These are phyloP conservation scores for Epirrhoe alternata DNA, from an alignment of 2,888 invertebrate genomes.

Conservation along the genomic window DNA sequence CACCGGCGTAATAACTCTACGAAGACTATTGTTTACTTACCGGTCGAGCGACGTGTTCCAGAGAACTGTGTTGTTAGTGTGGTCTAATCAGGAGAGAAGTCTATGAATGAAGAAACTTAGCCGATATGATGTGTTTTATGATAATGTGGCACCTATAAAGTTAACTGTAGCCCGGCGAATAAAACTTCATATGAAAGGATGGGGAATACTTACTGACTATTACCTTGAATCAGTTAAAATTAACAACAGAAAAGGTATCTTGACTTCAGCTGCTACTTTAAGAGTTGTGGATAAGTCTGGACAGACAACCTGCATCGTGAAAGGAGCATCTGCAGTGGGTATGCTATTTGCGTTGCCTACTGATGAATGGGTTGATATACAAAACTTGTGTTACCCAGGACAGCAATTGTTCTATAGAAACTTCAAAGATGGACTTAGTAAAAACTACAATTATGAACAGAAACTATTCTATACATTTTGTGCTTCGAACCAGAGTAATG, in stretches of 20 bases:
- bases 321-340: slow-evolving; percentile 61
- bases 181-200: slow-evolving; percentile 61
- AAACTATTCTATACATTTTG: slow-evolving; percentile 80
- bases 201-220: slow-evolving; percentile 74
- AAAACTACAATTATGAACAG: slow-evolving; percentile 66
- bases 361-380: slow-evolving; percentile 71
- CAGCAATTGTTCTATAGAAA: slow-evolving; percentile 78
- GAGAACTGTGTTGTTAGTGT: too few relatives aligned
- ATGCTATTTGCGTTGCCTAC: slow-evolving; percentile 67
- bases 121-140: slow-evolving; percentile 50
- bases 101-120: slow-evolving; percentile 52
- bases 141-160: slow-evolving; percentile 61
- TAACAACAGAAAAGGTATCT: slow-evolving; percentile 54
- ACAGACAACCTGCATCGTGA: slow-evolving; percentile 68
- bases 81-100: background rate
- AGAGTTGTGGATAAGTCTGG: slow-evolving; percentile 72
- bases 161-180: slow-evolving; percentile 65
- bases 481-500: slow-evolving; percentile 61
- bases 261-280: slow-evolving; percentile 65
- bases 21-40: too few relatives aligned
- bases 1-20: too few relatives aligned
- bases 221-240: slow-evolving; percentile 78
- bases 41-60: too few relatives aligned
- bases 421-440: slow-evolving; percentile 73
- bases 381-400: slow-evolving; percentile 60